A percentile compares a stretch with the other conserved stretches of the same genome.
Conservation (phyloP, 2,888 invertebrate genomes). For the Ditylenchus weischeri region DNA sequence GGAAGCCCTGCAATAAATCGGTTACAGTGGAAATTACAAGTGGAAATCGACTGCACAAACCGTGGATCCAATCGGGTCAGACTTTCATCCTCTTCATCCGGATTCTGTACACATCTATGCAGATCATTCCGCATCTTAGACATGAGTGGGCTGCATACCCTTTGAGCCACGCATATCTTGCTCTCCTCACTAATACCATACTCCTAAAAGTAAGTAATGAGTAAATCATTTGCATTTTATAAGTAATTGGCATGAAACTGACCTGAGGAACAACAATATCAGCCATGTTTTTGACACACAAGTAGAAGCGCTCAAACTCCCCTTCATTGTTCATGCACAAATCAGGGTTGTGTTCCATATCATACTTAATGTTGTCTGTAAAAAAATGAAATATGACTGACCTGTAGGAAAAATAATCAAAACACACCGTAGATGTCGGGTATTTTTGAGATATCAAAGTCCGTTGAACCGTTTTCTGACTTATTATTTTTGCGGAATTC, state of each 20-base stretch:
- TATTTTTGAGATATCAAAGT: constrained; percentile 82
- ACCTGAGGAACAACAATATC: constrained; percentile 94
- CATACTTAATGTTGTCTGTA: constrained; percentile 92
- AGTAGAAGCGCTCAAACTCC: constrained; percentile 67
- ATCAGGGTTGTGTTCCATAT: constrained; percentile 96
- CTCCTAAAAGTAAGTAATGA: constrained; percentile 23
- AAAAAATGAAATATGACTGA: neutral
- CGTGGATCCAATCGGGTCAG: constrained; percentile 90
- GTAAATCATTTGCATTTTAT: neutral
- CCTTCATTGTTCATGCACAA: constrained; percentile 64
- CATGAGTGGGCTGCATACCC: constrained; percentile 90
- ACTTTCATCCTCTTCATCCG: constrained; percentile 76
- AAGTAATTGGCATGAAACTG: neutral
- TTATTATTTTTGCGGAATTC: constrained; percentile 77
- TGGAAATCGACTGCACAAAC: constrained; percentile 56
- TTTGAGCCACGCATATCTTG: constrained; percentile 91
- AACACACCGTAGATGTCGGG: too few species aligned
- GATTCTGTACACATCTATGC: constrained; percentile 78
- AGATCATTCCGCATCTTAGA: constrained; percentile 82
- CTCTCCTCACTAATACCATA: constrained; percentile 92
- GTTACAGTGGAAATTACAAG: too few species aligned
- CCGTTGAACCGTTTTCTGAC: constrained; percentile 65
- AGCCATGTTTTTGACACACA: constrained; percentile 91
- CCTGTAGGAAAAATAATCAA: neutral
- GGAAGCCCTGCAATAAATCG: constrained; percentile 41